These are phyloP conservation scores for Hyposoter didymator DNA, from an alignment of 2,888 invertebrate species.

Conservation along the genomic window DNA sequence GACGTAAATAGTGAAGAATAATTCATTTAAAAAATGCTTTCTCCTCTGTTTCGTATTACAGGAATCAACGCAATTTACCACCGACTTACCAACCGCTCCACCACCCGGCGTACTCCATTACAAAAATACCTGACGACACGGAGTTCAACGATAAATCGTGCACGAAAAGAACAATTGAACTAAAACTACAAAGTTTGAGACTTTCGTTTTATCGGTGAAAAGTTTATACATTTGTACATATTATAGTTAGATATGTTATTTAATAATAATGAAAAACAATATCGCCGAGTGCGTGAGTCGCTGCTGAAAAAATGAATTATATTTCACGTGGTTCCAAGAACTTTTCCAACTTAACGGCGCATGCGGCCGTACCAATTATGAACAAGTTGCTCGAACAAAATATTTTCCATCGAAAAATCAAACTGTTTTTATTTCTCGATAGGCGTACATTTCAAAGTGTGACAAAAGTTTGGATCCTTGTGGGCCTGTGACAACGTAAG, in stretches of 20 bases:
- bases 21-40: background rate
- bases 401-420: background rate
- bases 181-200: conserved; percentile 18
- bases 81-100: conserved; percentile 73
- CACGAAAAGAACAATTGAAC: conserved; percentile 17
- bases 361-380: too few relatives aligned
- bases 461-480: conserved; percentile 16
- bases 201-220: conserved; percentile 28
- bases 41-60: conserved; percentile 56
- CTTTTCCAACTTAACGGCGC: background rate
- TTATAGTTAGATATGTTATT: conserved; percentile 64
- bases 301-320: background rate
- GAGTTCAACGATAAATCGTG: conserved; percentile 40
- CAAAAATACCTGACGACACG: conserved; percentile 75
- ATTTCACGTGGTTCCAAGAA: background rate
- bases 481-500: conserved; percentile 1
- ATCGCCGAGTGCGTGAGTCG: conserved; percentile 25
- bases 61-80: conserved; percentile 78
- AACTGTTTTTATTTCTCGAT: background rate
- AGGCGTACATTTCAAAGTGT: background rate
- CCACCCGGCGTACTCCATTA: conserved; percentile 78
- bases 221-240: conserved; percentile 69
- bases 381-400: background rate
- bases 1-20: background rate
- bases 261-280: conserved; percentile 61